These are phyloP conservation scores for Drosophila anomelani DNA, from an alignment of 2,888 invertebrate genomes.

Conservation along the genomic window DNA sequence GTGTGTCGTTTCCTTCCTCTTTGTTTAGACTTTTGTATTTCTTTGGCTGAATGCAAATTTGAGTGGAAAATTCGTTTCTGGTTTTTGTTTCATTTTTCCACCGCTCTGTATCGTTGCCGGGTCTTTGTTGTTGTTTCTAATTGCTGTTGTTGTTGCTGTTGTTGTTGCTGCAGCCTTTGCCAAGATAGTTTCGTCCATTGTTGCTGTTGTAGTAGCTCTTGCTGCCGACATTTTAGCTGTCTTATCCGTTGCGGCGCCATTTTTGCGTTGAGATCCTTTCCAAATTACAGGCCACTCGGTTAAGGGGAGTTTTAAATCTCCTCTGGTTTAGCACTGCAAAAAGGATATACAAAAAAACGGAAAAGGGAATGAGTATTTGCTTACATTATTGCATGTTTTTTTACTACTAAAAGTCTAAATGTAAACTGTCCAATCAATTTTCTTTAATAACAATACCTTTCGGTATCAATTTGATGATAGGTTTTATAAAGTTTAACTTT, in stretches of 20 bases:
- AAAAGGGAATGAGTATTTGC: not conserved
- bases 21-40: slow-evolving; percentile 43
- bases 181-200: slow-evolving; percentile 21
- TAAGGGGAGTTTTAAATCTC: slow-evolving; percentile 2
- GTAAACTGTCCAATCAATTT: not conserved
- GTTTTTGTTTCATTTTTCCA: slow-evolving; percentile 66
- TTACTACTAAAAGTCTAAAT: not conserved
- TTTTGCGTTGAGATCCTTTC: slow-evolving; percentile 39
- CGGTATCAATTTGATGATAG: not conserved
- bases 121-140: slow-evolving; percentile 43
- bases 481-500: not conserved
- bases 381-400: not conserved
- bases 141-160: slow-evolving; percentile 39
- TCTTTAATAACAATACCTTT: not conserved
- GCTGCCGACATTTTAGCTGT: slow-evolving; percentile 19
- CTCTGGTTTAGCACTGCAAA: slow-evolving; percentile 30
- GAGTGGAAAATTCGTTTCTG: slow-evolving; percentile 45
- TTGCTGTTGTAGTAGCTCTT: slow-evolving; percentile 30
- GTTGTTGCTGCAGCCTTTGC: slow-evolving; percentile 36
- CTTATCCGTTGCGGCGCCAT: slow-evolving; percentile 57
- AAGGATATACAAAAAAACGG: not conserved
- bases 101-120: slow-evolving; percentile 50
- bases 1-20: slow-evolving; percentile 31
- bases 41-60: slow-evolving; percentile 46
- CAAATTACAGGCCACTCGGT: slow-evolving; percentile 23